phyloP scores from a whole-genome alignment of 2,888 invertebrate genomes.

The Acanthacorydalis orientalis region DNA sequence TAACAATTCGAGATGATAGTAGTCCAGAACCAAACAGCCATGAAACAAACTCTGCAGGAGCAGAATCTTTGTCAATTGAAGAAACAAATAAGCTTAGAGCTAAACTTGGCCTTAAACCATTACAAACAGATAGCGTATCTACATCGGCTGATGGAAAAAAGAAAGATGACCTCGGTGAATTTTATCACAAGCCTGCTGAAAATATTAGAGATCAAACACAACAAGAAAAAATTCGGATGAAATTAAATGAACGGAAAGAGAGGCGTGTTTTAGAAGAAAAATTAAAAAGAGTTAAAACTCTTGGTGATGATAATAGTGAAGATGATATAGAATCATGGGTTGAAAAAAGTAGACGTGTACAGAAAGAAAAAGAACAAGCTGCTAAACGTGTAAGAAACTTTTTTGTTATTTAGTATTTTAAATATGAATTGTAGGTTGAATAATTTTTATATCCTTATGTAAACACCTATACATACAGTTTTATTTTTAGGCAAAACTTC shows the following conservation, averaged over 20 bases:
- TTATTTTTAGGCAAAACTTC: slow-evolving; percentile 58
- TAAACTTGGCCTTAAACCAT: slow-evolving; percentile 84
- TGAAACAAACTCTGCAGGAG: slow-evolving; percentile 20
- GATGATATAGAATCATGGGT: slow-evolving; percentile 74
- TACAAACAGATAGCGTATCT: slow-evolving; percentile 41
- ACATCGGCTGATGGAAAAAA: slow-evolving; percentile 27
- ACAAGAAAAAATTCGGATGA: slow-evolving; percentile 67
- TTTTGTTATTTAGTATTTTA: background rate
- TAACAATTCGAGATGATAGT: slow-evolving; percentile 8
- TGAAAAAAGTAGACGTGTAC: slow-evolving; percentile 53
- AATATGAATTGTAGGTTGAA: background rate
- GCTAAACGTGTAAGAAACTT: slow-evolving; percentile 51
- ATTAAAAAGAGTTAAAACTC: slow-evolving; percentile 35
- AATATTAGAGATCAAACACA: slow-evolving; percentile 56
- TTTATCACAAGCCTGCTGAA: slow-evolving; percentile 72
- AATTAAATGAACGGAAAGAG: slow-evolving; percentile 58
- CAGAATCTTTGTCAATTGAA: slow-evolving; percentile 53
- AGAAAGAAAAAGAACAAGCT: slow-evolving; percentile 68
- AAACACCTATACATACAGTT: background rate
- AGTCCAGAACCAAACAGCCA: background rate
- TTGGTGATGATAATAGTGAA: slow-evolving; percentile 60
- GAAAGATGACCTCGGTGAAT: slow-evolving; percentile 52
- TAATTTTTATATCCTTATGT: background rate
- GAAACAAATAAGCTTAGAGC: slow-evolving; percentile 81
- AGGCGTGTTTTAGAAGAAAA: slow-evolving; percentile 60